Evolutionary conservation across 35 echinoderm and acorn worm species (phyloP).

Genomic region (Ptychodera flava): DNA sequence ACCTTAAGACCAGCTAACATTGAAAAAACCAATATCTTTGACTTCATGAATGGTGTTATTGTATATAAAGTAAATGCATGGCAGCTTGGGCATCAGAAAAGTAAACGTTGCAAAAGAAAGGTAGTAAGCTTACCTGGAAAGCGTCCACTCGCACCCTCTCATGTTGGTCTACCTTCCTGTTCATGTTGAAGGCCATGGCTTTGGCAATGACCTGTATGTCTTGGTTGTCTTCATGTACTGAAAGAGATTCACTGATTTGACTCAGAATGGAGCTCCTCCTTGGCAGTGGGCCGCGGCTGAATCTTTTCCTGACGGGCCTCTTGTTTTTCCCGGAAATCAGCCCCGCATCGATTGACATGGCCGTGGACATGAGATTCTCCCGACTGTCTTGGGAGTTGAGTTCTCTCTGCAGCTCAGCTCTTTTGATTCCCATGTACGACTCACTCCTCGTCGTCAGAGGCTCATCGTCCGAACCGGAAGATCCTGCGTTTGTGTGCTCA

Average conservation of each 20-base stretch:
- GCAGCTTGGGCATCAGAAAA: no score
- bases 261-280: background rate
- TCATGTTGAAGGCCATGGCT: constrained; percentile 45
- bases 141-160: background rate
- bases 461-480: background rate
- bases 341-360: background rate
- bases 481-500: background rate
- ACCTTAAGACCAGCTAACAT: no score
- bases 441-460: background rate
- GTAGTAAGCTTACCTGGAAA: background rate
- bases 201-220: constrained; percentile 49
- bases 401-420: background rate
- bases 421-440: background rate
- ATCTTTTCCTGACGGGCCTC: background rate
- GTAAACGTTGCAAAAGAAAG: no score
- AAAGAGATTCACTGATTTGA: background rate
- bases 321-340: background rate
- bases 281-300: background rate
- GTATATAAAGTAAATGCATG: no score
- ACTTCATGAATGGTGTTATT: no score
- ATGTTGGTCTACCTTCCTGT: background rate
- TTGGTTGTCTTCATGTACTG: background rate
- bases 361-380: background rate
- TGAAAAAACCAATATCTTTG: no score
- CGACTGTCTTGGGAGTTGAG: background rate